Base-by-base conservation (phyloP, 2,888 invertebrate genomes). In the Mesodorylaimus sp. region DNA sequence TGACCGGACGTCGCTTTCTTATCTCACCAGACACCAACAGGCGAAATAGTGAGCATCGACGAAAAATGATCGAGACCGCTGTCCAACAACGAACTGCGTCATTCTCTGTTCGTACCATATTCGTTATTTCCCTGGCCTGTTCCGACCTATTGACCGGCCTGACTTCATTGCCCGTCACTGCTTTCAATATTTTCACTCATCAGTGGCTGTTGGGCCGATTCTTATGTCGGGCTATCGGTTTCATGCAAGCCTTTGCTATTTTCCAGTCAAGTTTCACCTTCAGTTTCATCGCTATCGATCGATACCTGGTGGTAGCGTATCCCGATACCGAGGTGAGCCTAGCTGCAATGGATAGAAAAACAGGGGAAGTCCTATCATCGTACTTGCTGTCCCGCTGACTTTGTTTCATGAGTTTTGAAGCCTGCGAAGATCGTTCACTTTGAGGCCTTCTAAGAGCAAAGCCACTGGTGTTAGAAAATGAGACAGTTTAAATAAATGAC, bases 211-310 rank as follows among this genome's bases (percentile, higher is more conserved):
- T 46, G 7, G 47, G 47, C 38, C 5, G 5, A 3, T 3, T 28
- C 10, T 19, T 46, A 7, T 46, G 47, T 46, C 47, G 37, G 5
- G 23, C 7, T 19, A 46, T 46, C n/a, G 32, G 41, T 3, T 37
- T 21, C 19, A 36, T 46, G 3, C 47, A 46, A 46, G 47, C 36
- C 21, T n/a, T n/a, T 3, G 29, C 36, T 36, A 46, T 46, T 36
- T 46, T 46, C 36, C 21, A 21, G 19, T 46, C 47, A 5, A 36
- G 32, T 19, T 46, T 46, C 23, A 46, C 47, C 7, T 36, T 46
- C n/a, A 36, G 36, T 26, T 19, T 36, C 16, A 36, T 46, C 23
- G 47, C 47, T 21, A 46, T 46, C 26, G 47, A 46, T 21, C 21
- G 47, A n/a, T 46, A 5, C 5, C 7, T 39, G 21, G 7, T 32